A percentile compares a stretch with the other conserved stretches of the same genome.
Conservation (phyloP, 1,140 invertebrate species). For the Bombus turneri region DNA sequence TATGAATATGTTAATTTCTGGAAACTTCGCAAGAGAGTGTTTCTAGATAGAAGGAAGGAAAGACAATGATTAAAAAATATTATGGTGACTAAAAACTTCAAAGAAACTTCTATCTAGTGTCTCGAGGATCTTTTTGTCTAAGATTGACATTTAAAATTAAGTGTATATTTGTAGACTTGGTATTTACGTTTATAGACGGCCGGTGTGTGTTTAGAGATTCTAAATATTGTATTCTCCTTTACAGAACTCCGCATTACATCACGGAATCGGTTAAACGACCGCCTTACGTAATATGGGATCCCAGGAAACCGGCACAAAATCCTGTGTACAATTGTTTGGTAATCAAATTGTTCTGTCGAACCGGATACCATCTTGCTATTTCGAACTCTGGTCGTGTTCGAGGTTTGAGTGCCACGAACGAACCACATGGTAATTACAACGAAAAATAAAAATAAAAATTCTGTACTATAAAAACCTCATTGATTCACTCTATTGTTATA, state of each 20-base stretch:
- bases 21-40: no score
- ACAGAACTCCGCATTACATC: constrained; percentile 47
- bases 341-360: constrained; percentile 84
- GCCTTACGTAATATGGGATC: constrained; percentile 72
- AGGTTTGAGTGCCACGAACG: constrained; percentile 82
- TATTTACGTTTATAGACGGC: background rate
- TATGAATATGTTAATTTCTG: background rate
- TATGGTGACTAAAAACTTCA: background rate
- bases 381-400: constrained; percentile 82
- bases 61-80: no score
- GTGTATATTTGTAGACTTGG: constrained; percentile 15
- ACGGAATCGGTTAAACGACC: constrained; percentile 31
- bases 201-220: background rate
- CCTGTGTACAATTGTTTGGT: constrained; percentile 71
- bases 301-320: constrained; percentile 67
- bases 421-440: constrained; percentile 81
- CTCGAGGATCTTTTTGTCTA: background rate
- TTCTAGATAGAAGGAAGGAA: no score
- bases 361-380: constrained; percentile 84
- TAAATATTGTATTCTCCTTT: constrained; percentile 33
- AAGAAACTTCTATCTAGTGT: background rate
- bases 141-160: background rate
- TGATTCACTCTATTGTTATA: no score
- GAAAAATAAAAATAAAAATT: background rate
- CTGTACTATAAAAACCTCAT: no score